These are phyloP conservation scores for Drosophila asahinai DNA, from an alignment of 1,140 invertebrate genomes.

Conservation along the genomic window DNA sequence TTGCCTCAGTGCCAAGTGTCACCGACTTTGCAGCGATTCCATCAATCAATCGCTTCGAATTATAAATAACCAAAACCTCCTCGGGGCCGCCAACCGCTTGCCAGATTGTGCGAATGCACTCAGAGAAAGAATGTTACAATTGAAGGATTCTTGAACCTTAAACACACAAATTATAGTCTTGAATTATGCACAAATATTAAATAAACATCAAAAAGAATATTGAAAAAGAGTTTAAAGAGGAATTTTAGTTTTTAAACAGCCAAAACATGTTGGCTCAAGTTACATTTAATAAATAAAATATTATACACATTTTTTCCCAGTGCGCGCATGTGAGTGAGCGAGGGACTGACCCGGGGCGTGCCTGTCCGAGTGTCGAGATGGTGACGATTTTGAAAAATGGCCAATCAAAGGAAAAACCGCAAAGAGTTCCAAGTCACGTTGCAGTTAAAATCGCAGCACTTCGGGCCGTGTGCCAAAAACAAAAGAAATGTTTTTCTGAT, in stretches of 20 bases:
- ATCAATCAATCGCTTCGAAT: conserved; percentile 79
- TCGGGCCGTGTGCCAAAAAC: conserved; percentile 64
- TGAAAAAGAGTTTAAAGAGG: no score
- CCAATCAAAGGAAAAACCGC: conserved; percentile 76
- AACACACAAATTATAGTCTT: no score
- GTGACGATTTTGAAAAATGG: conserved; percentile 82
- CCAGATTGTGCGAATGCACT: conserved; percentile 41
- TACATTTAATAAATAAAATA: background rate
- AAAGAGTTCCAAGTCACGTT: conserved; percentile 75
- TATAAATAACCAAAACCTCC: conserved; percentile 76
- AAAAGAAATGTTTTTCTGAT: conserved; percentile 59
- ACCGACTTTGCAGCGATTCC: conserved; percentile 80
- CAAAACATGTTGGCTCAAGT: background rate
- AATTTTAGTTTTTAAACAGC: background rate
- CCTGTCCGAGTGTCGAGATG: conserved; percentile 43
- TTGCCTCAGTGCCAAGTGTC: conserved; percentile 80
- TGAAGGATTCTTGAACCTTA: background rate
- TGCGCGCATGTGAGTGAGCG: conserved; percentile 6
- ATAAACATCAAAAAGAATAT: background rate
- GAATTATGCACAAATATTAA: no score
- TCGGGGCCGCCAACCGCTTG: conserved; percentile 44
- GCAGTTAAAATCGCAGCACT: conserved; percentile 63
- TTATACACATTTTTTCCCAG: conserved; percentile 1
- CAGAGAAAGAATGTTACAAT: background rate
- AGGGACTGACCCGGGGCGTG: conserved; percentile 38